phyloP scores from a whole-genome alignment of 2,113 vertebrate species.

The Myiozetetes cayanensis region DNA sequence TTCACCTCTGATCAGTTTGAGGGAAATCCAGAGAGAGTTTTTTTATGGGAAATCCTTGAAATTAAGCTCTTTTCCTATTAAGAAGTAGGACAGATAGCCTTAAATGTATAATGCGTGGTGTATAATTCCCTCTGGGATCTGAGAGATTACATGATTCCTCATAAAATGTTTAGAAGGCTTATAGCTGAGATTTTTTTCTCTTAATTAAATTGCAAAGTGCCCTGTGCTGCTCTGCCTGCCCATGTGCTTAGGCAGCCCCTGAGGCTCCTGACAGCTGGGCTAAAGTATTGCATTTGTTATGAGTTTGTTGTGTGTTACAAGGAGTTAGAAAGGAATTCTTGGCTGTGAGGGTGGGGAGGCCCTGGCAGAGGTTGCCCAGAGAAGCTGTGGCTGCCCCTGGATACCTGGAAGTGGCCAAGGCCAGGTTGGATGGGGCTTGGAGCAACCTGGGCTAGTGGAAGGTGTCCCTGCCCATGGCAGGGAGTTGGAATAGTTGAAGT shows the following conservation, averaged over 20 bases:
- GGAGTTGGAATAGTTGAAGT: background rate
- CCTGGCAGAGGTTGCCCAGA: background rate
- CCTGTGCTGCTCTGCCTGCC: background rate
- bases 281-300: rapidly evolving
- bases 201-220: background rate
- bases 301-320: no score
- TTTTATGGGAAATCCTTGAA: background rate
- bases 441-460: background rate
- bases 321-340: background rate
- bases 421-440: background rate
- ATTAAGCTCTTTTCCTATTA: background rate
- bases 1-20: background rate
- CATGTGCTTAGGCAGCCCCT: background rate
- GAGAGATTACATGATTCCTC: background rate
- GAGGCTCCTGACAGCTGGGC: background rate
- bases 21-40: background rate
- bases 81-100: background rate
- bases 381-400: background rate
- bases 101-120: background rate
- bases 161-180: background rate
- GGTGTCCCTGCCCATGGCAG: background rate
- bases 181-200: background rate
- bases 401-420: background rate
- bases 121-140: background rate
- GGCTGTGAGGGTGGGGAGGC: background rate